phyloP scores from a whole-genome alignment of 2,888 invertebrate species.

The Pedicia rivosa region DNA sequence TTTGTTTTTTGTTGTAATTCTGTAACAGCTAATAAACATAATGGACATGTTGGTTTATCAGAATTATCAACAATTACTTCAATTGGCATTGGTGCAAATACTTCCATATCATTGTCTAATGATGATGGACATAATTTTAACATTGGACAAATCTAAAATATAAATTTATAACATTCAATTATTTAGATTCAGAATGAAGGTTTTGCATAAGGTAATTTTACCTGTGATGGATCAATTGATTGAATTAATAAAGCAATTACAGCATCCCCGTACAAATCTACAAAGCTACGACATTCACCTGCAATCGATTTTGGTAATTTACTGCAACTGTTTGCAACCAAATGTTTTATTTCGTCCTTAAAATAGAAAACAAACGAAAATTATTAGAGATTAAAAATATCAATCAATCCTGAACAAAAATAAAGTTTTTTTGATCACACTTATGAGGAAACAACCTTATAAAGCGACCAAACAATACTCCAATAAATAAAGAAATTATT shows the following conservation, averaged over 20 bases:
- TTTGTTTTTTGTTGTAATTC: conserved; percentile 58
- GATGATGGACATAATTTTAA: conserved; percentile 49
- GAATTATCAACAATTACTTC: conserved; percentile 13
- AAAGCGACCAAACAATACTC: too few relatives aligned
- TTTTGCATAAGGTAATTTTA: conserved; percentile 10
- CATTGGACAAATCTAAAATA: conserved; percentile 53
- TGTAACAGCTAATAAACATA: conserved; percentile 69
- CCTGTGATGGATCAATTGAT: conserved; percentile 27
- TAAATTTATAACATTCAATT: conserved; percentile 33
- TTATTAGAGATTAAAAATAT: background rate
- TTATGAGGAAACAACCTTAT: too few relatives aligned
- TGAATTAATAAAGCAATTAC: conserved; percentile 63
- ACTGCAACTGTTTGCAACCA: conserved; percentile 52
- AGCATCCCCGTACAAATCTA: conserved; percentile 63
- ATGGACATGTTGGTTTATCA: conserved; percentile 56
- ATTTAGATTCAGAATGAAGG: background rate
- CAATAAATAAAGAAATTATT: too few relatives aligned
- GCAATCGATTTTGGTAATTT: conserved; percentile 44
- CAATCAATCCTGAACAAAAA: too few relatives aligned
- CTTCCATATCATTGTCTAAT: conserved; percentile 35
- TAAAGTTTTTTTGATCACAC: too few relatives aligned
- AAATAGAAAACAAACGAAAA: conserved; percentile 13
- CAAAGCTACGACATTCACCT: conserved; percentile 54
- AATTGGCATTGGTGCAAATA: conserved; percentile 28
- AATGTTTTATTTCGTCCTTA: conserved; percentile 51